A percentile compares a stretch with the other conserved stretches of the same genome.
Evolutionary conservation across 2,113 vertebrate species (phyloP).

Genomic region (Phoxinus phoxinus): DNA sequence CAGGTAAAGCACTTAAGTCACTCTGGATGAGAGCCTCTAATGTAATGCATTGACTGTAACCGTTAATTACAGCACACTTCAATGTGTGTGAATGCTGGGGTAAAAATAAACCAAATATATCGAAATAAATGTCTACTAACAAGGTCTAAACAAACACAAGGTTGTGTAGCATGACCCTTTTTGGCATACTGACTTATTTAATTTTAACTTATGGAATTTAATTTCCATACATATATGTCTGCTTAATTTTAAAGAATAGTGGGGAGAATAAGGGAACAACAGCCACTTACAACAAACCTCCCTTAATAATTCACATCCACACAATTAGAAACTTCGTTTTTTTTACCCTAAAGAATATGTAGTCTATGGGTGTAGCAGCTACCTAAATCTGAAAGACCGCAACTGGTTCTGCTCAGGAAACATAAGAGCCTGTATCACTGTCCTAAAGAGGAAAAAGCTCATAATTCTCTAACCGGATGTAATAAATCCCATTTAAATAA

Average conservation of each 20-base stretch:
- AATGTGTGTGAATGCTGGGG: neutral
- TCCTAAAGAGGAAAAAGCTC: neutral
- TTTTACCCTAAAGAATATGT: too few relatives aligned
- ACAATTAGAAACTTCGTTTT: neutral
- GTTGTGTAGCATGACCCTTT: neutral
- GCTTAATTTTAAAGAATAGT: neutral
- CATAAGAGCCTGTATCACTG: neutral
- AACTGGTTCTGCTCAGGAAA: neutral
- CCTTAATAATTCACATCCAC: neutral
- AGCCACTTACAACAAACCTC: neutral
- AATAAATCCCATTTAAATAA: neutral
- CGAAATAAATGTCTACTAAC: neutral
- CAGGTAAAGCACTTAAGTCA: too few relatives aligned
- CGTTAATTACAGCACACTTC: neutral
- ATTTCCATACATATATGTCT: neutral
- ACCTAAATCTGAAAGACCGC: neutral
- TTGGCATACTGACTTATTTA: neutral
- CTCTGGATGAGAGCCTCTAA: too few relatives aligned
- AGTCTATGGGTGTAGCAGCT: neutral
- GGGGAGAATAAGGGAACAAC: neutral
- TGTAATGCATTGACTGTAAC: neutral
- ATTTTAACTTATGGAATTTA: neutral
- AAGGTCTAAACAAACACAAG: neutral
- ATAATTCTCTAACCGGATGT: neutral
- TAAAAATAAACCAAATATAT: neutral